These are phyloP conservation scores for Apamea crenata DNA, from an alignment of 2,888 invertebrate species.

Conservation along the genomic window DNA sequence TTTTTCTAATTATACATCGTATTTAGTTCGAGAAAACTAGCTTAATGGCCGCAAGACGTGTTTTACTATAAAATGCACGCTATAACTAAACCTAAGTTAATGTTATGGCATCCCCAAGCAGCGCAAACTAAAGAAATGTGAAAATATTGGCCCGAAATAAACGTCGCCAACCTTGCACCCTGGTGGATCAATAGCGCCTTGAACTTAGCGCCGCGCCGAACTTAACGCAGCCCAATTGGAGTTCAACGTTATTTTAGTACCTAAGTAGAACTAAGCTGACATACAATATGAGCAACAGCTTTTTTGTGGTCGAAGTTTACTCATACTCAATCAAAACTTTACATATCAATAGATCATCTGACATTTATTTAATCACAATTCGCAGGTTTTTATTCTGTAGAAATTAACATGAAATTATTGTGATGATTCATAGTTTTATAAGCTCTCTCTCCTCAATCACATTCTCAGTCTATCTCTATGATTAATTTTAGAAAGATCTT, in stretches of 20 bases:
- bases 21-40: conserved; percentile 52
- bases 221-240: conserved; percentile 41
- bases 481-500: background rate
- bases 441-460: background rate
- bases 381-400: background rate
- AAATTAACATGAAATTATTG: conserved; percentile 7
- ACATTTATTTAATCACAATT: background rate
- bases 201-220: conserved; percentile 77
- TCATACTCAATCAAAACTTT: background rate
- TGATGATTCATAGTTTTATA: background rate
- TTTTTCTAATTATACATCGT: conserved; percentile 56
- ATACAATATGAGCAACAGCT: background rate
- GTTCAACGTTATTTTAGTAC: conserved; percentile 23
- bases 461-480: background rate
- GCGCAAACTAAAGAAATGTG: conserved; percentile 65
- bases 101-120: conserved; percentile 15
- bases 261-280: conserved; percentile 22
- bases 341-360: background rate
- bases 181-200: conserved; percentile 87
- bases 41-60: conserved; percentile 29
- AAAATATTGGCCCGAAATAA: conserved; percentile 74
- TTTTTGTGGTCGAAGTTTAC: background rate
- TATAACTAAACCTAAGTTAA: conserved; percentile 31
- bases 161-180: conserved; percentile 79
- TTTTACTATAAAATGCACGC: conserved; percentile 30